Evolutionary conservation across 2,797 vertebrate genomes (phyloP).

Genomic region (Ctenopoma kingsleyae): DNA sequence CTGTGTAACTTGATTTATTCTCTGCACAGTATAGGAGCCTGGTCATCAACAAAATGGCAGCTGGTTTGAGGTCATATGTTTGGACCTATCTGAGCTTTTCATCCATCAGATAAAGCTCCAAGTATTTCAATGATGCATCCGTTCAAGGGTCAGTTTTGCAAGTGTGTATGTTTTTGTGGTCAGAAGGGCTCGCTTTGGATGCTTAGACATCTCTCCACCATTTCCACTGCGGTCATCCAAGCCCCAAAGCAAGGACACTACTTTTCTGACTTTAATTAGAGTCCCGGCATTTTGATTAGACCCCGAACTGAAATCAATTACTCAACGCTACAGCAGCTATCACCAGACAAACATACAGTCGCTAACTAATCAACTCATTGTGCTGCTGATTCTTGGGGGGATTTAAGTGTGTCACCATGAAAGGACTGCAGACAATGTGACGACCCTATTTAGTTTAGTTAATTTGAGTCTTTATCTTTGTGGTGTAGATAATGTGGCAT

Average conservation of each 20-base stretch:
- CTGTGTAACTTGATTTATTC: conserved; percentile 9
- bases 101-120: conserved; percentile 31
- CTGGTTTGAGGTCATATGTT: conserved; percentile 25
- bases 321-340: conserved; percentile 49
- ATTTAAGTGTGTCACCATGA: conserved; percentile 41
- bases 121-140: conserved; percentile 25
- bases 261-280: conserved; percentile 74
- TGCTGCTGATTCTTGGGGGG: conserved; percentile 14
- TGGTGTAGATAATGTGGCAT: conserved; percentile 1
- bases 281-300: conserved; percentile 66
- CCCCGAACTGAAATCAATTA: conserved; percentile 74
- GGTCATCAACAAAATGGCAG: conserved; percentile 11
- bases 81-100: conserved; percentile 18
- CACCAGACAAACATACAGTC: conserved; percentile 27
- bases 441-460: conserved; percentile 21
- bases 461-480: conserved; percentile 5
- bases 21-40: conserved; percentile 17
- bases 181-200: conserved; percentile 55
- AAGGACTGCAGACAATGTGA: conserved; percentile 7
- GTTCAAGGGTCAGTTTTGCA: conserved; percentile 35
- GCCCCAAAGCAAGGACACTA: conserved; percentile 72
- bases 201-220: conserved; percentile 31
- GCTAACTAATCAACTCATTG: conserved; percentile 48
- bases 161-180: conserved; percentile 33
- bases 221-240: conserved; percentile 58